Conservation (phyloP, 2,888 invertebrate species). For the Trichopria drosophilae region DNA sequence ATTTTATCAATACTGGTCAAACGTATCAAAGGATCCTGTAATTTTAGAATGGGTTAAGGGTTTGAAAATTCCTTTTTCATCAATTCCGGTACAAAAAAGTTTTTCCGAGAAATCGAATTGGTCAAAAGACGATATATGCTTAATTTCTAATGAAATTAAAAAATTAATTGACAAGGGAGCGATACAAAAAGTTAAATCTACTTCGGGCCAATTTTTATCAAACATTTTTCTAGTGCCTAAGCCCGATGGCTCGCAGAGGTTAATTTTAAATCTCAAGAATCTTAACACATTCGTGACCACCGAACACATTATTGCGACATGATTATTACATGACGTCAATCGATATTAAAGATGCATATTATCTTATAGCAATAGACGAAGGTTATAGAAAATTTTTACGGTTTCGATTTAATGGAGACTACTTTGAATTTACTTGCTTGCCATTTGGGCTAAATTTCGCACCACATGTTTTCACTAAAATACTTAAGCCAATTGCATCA, state of each 20-base stretch:
- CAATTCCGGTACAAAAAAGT: background rate
- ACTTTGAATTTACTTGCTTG: slow-evolving; percentile 24
- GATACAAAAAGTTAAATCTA: background rate
- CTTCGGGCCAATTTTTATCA: slow-evolving; percentile 21
- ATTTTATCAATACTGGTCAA: slow-evolving; percentile 17
- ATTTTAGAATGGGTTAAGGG: slow-evolving; percentile 28
- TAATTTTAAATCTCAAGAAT: slow-evolving; percentile 32
- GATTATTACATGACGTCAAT: slow-evolving; percentile 22
- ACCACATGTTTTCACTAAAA: background rate
- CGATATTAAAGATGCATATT: slow-evolving; percentile 31
- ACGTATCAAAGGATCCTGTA: slow-evolving; percentile 23
- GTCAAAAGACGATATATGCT: background rate
- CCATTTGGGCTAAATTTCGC: background rate
- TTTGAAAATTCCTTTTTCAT: background rate
- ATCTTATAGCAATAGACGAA: slow-evolving; percentile 23
- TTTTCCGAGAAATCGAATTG: background rate
- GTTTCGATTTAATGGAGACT: slow-evolving; percentile 20
- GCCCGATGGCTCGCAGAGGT: slow-evolving; percentile 11
- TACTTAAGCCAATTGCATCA: background rate
- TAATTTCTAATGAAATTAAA: background rate
- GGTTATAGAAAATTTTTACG: slow-evolving; percentile 21
- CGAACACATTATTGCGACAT: slow-evolving; percentile 21
- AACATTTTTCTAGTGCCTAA: slow-evolving; percentile 19
- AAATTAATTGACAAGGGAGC: slow-evolving; percentile 4
- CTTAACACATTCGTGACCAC: slow-evolving; percentile 29